Evolutionary conservation across 1,140 invertebrate species (phyloP), one percentile per base, ranked within the genome.

Genomic region (Drosophila novamexicana): DNA sequence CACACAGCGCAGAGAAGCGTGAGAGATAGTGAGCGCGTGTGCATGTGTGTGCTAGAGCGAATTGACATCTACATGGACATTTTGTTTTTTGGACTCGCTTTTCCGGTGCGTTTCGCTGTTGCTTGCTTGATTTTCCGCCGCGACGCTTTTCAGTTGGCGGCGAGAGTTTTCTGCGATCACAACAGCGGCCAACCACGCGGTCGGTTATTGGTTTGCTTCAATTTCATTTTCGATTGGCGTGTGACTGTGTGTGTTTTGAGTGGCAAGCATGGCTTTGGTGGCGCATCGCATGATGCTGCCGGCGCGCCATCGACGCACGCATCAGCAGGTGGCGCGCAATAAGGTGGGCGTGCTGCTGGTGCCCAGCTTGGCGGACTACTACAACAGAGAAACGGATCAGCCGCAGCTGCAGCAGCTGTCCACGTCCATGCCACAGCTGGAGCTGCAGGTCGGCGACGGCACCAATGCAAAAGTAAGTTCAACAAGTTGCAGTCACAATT

Each of bases 241-340:
- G 34, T 29, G 37, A 16, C 22, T 29, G 49, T 32, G 36, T 58
- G 34, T 14, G 36, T 56, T 2, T 37, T 53, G 32, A 8, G 53
- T 40, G 37, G 44, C 39, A 78, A 77, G 42, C 62, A 91, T 91
- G 90, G 86, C 90, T 78, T 52, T 91, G 45, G 86, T 91, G 52
- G 86, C 90, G 50, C 90, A 91, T 68, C 86, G 90, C 9, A 91
- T 91, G 90, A 90, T 91, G 90, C 61, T 91, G 78, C 82, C 90
- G 14, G 34, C 63, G 34, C 77, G 85, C 37, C 70, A 69, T 40
- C 75, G 90, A 2, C 80, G 75, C 49, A 81, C 67, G 14, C 80
- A 79, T 52, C 75, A 81, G 72, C 86, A 88, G 56, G 63, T 88
- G 58, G 83, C 77, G 7, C 71, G 72, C 10, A 91, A 91, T 54